A percentile compares a stretch with the other conserved stretches of the same genome.
These are phyloP conservation scores for Lordiphosa andalusiaca DNA, from an alignment of 2,888 invertebrate genomes.

Conservation along the genomic window DNA sequence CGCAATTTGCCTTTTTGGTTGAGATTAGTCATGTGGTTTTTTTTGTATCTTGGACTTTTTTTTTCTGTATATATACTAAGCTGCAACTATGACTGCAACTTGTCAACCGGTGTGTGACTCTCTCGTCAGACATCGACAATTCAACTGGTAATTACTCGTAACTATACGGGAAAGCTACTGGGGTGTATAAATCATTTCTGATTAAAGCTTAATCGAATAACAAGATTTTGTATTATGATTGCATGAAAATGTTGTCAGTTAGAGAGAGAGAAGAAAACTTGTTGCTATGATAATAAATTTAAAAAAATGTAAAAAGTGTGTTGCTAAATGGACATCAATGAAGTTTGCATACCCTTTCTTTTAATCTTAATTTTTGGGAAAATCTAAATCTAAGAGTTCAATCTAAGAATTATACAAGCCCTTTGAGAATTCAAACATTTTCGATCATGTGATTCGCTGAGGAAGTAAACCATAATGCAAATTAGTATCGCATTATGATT, in stretches of 20 bases:
- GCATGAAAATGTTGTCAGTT: conserved; percentile 10
- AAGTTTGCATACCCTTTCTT: no score
- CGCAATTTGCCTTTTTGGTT: conserved; percentile 47
- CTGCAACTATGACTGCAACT: no score
- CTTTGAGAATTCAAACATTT: no score
- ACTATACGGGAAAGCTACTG: conserved; percentile 19
- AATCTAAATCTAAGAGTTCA: no score
- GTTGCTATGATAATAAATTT: conserved; percentile 20
- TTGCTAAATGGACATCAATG: not conserved
- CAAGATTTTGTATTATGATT: conserved; percentile 65
- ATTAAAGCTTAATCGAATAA: conserved; percentile 69
- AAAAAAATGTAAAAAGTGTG: conserved; percentile 4
- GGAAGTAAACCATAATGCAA: no score
- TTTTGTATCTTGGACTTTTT: conserved; percentile 14
- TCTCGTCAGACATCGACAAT: conserved; percentile 44
- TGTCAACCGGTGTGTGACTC: conserved; percentile 2
- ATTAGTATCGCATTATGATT: no score
- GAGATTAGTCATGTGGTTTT: conserved; percentile 48
- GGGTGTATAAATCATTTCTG: conserved; percentile 61
- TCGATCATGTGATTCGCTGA: no score
- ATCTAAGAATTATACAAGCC: no score
- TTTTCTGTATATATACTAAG: no score
- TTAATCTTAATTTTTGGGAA: no score
- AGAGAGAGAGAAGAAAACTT: conserved; percentile 27
- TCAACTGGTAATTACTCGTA: conserved; percentile 65